These are phyloP conservation scores for Papio anubis DNA, from an alignment of 2,113 vertebrate species.

Conservation along the genomic window DNA sequence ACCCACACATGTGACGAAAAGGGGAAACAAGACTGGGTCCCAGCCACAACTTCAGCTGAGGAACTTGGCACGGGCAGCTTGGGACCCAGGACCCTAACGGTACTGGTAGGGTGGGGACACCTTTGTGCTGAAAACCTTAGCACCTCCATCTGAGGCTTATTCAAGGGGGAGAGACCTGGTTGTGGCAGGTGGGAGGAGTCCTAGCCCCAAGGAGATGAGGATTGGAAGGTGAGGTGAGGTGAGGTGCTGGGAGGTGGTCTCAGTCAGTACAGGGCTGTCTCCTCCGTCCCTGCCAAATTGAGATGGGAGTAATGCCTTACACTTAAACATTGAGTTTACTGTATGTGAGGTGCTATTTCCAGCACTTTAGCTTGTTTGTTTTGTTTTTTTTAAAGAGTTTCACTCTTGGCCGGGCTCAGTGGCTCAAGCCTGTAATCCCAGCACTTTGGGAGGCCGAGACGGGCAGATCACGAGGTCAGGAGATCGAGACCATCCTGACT, in stretches of 20 bases:
- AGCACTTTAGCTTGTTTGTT: neutral
- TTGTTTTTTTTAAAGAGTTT: neutral
- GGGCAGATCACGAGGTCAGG: too few species aligned
- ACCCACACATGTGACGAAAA: slow-evolving; percentile 21
- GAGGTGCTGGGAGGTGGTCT: neutral
- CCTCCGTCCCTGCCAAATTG: too few species aligned
- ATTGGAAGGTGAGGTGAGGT: neutral
- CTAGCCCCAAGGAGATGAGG: neutral
- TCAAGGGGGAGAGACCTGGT: neutral
- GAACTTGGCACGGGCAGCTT: neutral
- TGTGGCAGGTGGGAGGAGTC: neutral
- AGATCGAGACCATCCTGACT: too few species aligned
- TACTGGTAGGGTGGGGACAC: neutral
- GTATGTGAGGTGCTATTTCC: neutral
- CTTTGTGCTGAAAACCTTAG: neutral
- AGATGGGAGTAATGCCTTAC: neutral
- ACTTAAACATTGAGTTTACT: neutral
- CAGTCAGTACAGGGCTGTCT: neutral
- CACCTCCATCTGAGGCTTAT: neutral
- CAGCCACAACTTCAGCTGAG: neutral
- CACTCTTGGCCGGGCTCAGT: neutral
- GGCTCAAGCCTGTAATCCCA: too few species aligned
- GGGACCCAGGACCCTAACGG: neutral
- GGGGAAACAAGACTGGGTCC: neutral
- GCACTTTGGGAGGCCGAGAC: too few species aligned